A percentile compares a stretch with the other conserved stretches of the same genome.
Conservation (phyloP, 2,113 vertebrate species). For the Siphamia tubifer region DNA sequence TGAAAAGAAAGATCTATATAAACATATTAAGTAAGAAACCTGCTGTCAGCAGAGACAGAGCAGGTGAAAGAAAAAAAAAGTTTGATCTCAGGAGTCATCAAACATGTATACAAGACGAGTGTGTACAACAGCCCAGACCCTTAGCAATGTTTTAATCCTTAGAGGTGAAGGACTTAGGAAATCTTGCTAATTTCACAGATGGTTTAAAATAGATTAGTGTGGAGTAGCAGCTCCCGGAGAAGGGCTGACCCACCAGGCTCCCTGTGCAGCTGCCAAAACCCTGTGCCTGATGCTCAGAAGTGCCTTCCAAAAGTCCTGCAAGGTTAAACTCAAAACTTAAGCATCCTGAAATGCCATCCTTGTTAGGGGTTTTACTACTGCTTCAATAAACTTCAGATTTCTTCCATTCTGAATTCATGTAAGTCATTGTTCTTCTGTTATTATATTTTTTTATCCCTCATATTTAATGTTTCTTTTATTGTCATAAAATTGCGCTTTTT, state of each 20-base stretch:
- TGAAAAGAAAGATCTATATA: too few species aligned
- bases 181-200: constrained; percentile 89
- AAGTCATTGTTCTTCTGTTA: background rate
- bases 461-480: too few species aligned
- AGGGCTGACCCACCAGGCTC: constrained; percentile 82
- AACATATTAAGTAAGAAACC: too few species aligned
- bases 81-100: constrained; percentile 56
- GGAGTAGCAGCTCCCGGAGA: constrained; percentile 83
- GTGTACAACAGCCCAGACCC: constrained; percentile 71
- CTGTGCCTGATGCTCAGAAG: constrained; percentile 77
- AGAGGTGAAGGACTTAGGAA: constrained; percentile 87
- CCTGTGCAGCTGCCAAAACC: constrained; percentile 83
- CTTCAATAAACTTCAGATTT: constrained; percentile 19
- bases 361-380: constrained; percentile 31
- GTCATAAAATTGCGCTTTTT: too few species aligned
- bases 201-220: constrained; percentile 89
- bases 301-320: constrained; percentile 87
- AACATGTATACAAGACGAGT: constrained; percentile 61
- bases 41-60: background rate
- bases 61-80: constrained; percentile 21
- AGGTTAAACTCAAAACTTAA: constrained; percentile 87
- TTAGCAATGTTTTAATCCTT: constrained; percentile 84
- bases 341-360: constrained; percentile 65
- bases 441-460: background rate
- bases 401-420: constrained; percentile 2